A percentile compares a stretch with the other conserved stretches of the same genome.
Evolutionary conservation across 2,888 invertebrate species (phyloP).

Genomic region (Bimastos eiseni): DNA sequence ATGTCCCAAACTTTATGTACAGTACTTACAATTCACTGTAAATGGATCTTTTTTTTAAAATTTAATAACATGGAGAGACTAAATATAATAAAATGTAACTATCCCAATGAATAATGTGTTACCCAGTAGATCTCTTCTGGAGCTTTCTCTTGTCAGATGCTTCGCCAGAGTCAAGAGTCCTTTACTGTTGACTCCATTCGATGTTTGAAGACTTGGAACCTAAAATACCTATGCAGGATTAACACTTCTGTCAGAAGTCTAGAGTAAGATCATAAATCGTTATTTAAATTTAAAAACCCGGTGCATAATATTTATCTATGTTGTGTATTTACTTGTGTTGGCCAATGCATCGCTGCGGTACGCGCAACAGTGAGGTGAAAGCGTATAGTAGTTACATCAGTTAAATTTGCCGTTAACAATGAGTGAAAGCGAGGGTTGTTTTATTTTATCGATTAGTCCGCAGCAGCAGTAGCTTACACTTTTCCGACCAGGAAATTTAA

Average conservation of each 20-base stretch:
- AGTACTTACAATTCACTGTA: neutral
- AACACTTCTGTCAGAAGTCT: neutral
- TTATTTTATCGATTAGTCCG: neutral
- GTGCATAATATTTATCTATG: too few relatives aligned
- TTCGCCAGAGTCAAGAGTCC: neutral
- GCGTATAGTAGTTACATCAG: neutral
- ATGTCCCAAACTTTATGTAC: neutral
- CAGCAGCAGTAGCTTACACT: neutral
- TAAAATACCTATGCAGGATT: neutral
- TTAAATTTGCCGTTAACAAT: neutral
- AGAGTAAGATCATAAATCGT: neutral
- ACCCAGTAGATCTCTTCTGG: neutral
- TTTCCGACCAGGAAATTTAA: slow-evolving; percentile 2
- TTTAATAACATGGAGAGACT: neutral
- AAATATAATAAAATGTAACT: neutral
- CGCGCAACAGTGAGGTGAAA: too few relatives aligned
- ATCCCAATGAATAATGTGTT: neutral
- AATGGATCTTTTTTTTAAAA: neutral
- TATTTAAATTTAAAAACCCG: neutral
- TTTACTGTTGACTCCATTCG: neutral
- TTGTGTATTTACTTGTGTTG: too few relatives aligned
- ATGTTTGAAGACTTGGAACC: neutral
- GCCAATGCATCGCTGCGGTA: too few relatives aligned
- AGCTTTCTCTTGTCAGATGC: slow-evolving; percentile 14
- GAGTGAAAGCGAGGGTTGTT: neutral